These are phyloP conservation scores for Hapalemur alaotrensis DNA, from an alignment of 2,797 vertebrate genomes.

Conservation along the genomic window DNA sequence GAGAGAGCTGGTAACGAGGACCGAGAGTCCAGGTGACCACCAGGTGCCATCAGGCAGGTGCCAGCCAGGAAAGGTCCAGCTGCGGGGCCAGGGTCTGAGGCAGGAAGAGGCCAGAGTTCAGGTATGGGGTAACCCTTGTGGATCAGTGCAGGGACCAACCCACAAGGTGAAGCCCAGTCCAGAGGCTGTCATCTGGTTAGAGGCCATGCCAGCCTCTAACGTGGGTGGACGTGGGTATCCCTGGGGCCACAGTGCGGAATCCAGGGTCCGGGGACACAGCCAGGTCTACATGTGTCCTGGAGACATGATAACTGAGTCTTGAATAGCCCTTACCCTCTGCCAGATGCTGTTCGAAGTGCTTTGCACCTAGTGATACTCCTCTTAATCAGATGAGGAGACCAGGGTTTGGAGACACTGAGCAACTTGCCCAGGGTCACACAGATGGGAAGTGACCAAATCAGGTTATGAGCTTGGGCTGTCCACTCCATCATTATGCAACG, in stretches of 20 bases:
- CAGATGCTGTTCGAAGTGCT: neutral
- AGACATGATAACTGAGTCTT: neutral
- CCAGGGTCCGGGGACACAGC: neutral
- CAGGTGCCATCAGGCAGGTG: neutral
- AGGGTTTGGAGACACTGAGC: neutral
- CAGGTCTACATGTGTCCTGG: neutral
- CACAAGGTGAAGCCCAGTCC: neutral
- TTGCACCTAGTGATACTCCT: neutral
- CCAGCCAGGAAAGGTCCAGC: neutral
- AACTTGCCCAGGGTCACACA: neutral
- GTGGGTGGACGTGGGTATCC: neutral
- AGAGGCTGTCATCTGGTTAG: neutral
- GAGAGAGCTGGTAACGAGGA: neutral
- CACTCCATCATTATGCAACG: neutral
- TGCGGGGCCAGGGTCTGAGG: neutral
- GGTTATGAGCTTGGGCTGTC: neutral
- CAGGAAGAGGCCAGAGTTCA: neutral
- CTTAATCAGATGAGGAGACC: neutral
- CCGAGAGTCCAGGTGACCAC: too few relatives aligned
- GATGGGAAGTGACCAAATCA: neutral
- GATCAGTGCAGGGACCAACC: neutral
- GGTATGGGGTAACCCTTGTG: neutral
- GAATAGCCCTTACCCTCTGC: neutral
- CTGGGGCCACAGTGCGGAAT: neutral
- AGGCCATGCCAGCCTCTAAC: neutral